Percentiles rank a stretch among this genome's conserved stretches.
Conservation (phyloP, 2,797 vertebrate species). For the Melanotaenia trifasciata region DNA sequence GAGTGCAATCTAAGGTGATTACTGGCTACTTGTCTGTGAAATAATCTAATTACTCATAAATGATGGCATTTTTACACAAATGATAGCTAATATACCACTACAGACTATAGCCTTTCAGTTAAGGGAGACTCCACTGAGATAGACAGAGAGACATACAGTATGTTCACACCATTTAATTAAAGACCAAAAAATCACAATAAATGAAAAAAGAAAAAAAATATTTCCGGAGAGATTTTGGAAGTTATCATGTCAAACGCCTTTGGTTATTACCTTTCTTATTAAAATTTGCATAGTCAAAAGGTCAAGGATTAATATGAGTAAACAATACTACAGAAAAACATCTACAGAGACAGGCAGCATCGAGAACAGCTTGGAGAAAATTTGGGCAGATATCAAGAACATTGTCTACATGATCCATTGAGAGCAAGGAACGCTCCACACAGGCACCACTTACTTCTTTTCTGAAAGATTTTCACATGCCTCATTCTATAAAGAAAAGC, state of each 20-base stretch:
- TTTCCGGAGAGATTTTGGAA: too few species aligned
- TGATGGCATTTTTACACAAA: slow-evolving; percentile 54
- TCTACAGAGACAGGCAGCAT: slow-evolving; percentile 36
- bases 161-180: neutral
- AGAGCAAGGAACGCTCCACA: slow-evolving; percentile 64
- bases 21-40: slow-evolving; percentile 66
- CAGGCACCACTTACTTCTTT: slow-evolving; percentile 75
- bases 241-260: too few species aligned
- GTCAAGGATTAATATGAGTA: slow-evolving; percentile 2
- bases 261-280: neutral
- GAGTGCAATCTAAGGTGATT: slow-evolving; percentile 49
- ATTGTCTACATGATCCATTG: slow-evolving; percentile 71
- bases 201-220: neutral
- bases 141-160: neutral
- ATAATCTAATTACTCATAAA: slow-evolving; percentile 57
- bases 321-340: slow-evolving; percentile 36
- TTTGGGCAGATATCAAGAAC: slow-evolving; percentile 74
- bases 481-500: slow-evolving; percentile 68
- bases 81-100: slow-evolving; percentile 5
- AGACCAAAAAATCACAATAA: neutral
- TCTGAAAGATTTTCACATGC: slow-evolving; percentile 75
- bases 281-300: neutral
- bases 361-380: slow-evolving; percentile 42
- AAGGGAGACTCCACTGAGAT: neutral
- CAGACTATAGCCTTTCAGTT: neutral